Conservation (phyloP, 2,888 invertebrate genomes). For the Andrena camellia region DNA sequence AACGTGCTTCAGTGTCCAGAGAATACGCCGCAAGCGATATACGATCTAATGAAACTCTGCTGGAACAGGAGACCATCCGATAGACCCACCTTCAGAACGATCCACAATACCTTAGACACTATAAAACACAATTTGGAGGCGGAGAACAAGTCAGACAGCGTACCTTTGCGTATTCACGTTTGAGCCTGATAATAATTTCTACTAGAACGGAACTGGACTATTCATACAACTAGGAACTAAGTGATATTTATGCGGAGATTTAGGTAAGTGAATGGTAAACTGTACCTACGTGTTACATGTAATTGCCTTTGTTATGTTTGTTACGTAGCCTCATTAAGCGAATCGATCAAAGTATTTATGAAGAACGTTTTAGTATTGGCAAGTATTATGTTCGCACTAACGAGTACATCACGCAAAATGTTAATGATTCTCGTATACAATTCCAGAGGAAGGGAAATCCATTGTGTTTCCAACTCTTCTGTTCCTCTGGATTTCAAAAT, state of each 20-base stretch:
- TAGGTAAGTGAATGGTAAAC: conserved; percentile 52
- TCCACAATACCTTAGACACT: conserved; percentile 92
- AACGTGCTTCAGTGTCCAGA: conserved; percentile 96
- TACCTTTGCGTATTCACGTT: conserved; percentile 81
- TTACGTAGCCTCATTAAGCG: conserved; percentile 64
- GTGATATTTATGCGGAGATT: conserved; percentile 55
- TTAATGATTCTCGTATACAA: neutral
- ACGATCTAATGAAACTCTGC: conserved; percentile 97
- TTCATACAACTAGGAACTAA: conserved; percentile 49
- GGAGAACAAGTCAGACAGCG: conserved; percentile 81
- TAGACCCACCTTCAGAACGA: conserved; percentile 94
- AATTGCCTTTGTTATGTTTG: conserved; percentile 69
- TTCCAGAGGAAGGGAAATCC: neutral
- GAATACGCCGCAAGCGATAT: conserved; percentile 93
- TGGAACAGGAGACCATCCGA: conserved; percentile 95
- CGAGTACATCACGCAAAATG: neutral
- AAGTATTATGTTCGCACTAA: conserved; percentile 37
- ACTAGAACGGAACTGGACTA: conserved; percentile 35
- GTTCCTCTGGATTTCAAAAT: conserved; percentile 1
- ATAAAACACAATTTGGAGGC: conserved; percentile 86
- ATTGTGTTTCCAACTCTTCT: neutral
- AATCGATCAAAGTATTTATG: conserved; percentile 59
- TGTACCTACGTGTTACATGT: conserved; percentile 61
- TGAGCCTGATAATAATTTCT: conserved; percentile 65
- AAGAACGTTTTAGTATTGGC: conserved; percentile 49